Conservation (phyloP, 2,888 invertebrate genomes). For the Macrophya alboannulata region DNA sequence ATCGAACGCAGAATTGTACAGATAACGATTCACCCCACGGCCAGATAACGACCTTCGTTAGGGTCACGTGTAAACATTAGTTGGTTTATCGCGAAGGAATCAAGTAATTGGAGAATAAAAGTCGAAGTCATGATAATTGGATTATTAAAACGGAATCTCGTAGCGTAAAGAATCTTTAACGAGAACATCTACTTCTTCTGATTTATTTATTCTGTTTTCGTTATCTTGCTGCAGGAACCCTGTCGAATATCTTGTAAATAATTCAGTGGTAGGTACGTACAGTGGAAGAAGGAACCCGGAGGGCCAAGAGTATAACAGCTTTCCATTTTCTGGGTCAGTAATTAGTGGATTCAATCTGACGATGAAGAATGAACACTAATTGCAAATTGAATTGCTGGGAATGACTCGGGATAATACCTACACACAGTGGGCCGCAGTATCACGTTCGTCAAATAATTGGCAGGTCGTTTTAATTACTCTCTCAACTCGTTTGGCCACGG, state of each 20-base stretch:
- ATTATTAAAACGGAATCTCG: neutral
- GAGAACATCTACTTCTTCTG: neutral
- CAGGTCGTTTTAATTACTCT: constrained; percentile 77
- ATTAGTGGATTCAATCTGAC: constrained; percentile 69
- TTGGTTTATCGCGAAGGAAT: neutral
- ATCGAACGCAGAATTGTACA: neutral
- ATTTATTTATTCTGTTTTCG: neutral
- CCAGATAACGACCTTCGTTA: neutral
- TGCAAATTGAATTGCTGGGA: constrained; percentile 68
- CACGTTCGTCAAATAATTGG: constrained; percentile 75
- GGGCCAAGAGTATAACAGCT: constrained; percentile 1
- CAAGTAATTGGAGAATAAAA: neutral
- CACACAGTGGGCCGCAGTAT: neutral
- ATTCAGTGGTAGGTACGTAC: neutral
- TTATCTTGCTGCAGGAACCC: neutral
- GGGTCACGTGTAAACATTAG: constrained; percentile 4
- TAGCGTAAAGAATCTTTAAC: neutral
- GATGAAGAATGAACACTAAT: constrained; percentile 69
- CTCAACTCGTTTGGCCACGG: constrained; percentile 53
- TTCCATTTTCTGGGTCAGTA: constrained; percentile 61
- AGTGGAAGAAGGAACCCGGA: neutral
- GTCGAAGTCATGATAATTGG: neutral
- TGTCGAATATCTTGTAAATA: neutral
- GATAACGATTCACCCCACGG: constrained; percentile 31
- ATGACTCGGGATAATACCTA: constrained; percentile 52